These are phyloP conservation scores for Lysiphlebus fabarum DNA, from an alignment of 1,140 invertebrate species.

Conservation along the genomic window DNA sequence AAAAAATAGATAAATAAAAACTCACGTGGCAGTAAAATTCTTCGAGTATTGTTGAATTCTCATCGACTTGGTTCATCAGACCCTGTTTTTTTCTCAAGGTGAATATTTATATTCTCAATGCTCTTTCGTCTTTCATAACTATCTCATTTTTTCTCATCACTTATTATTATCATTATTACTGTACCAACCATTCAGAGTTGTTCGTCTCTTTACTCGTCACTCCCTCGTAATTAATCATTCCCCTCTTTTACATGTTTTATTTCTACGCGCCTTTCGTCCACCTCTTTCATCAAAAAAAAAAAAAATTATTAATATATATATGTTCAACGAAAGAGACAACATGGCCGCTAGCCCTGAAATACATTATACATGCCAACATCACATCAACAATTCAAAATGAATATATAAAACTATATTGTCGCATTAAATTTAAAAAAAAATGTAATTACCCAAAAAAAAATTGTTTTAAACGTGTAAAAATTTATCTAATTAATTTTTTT, in stretches of 20 bases:
- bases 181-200: slow-evolving; percentile 27
- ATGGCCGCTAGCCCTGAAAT: slow-evolving; percentile 39
- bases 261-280: slow-evolving; percentile 26
- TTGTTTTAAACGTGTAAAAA: too few relatives aligned
- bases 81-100: slow-evolving; percentile 26
- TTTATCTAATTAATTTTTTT: too few relatives aligned
- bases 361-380: background rate
- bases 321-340: slow-evolving; percentile 42
- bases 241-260: slow-evolving; percentile 33
- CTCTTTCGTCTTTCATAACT: slow-evolving; percentile 3
- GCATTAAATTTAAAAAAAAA: too few relatives aligned
- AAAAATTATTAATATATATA: background rate
- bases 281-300: slow-evolving; percentile 16
- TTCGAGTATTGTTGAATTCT: slow-evolving; percentile 25
- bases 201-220: slow-evolving; percentile 41
- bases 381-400: too few relatives aligned
- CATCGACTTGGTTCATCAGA: slow-evolving; percentile 28
- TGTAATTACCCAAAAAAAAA: too few relatives aligned
- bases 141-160: background rate
- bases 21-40: slow-evolving; percentile 22
- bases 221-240: slow-evolving; percentile 55
- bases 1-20: background rate
- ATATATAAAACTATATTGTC: too few relatives aligned
- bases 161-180: background rate
- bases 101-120: slow-evolving; percentile 28